Evolutionary conservation across 2,888 invertebrate genomes (phyloP), one percentile per base, ranked within the genome.

Genomic region (Synergus laeviventris): DNA sequence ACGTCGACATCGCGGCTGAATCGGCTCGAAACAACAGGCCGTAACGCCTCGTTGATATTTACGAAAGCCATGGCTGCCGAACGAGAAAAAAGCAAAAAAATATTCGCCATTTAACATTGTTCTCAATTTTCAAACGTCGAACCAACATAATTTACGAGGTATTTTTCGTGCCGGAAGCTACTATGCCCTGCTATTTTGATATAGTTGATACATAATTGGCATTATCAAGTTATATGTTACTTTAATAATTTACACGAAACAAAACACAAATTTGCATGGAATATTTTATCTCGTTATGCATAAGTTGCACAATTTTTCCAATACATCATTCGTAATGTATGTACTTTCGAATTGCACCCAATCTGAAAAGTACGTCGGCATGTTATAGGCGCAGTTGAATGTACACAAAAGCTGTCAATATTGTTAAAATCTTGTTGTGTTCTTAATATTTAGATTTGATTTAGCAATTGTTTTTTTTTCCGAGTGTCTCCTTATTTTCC

Each of bases 1-100:
- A 81, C 79, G 79, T 76, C 76, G 79, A 78, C 81, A 80, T 73
- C 76, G 76, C 64, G 76, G 78, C 54, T 39, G 76, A 75, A 74
- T 66, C 64, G 74, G 56, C 61, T 16, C 60, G 24, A 74, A 66
- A 74, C 64, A 66, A 73, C 73, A 73, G 76, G 24, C 74, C 79
- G 76, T 74, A 45, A 54, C 76, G 42, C 70, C 24, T 45, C 16
- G 49, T 49, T 45, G 70, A 49, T 70, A 70, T 70, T 70, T 49
- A 70, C 49, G 70, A 70, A 70, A 31, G 1, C 49, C 70, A 70
- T 70, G 21, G 24, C 45, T 45, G n/a, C 12, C 16, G 24, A 45
- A 49, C n/a, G 12, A 45, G 16, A n/a, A 70, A 70, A 70, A 70
- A 49, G 31, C 4, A 16, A 16, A 42, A 24, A 45, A 66, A 45